Evolutionary conservation across 2,797 vertebrate genomes (phyloP).

Genomic region (Hephaestus fuliginosus): DNA sequence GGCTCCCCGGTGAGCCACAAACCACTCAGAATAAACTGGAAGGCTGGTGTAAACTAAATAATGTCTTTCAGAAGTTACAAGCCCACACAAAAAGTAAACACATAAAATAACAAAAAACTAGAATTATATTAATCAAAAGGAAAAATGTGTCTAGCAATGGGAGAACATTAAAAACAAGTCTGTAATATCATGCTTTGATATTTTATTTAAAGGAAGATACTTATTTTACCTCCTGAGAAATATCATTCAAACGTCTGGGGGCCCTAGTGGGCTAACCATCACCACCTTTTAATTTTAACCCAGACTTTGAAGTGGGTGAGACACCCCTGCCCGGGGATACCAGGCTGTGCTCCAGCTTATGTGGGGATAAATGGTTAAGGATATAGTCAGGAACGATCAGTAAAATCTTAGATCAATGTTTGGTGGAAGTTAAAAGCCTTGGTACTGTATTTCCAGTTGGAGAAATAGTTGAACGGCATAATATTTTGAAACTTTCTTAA

Average conservation of each 20-base stretch:
- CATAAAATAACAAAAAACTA: slow-evolving; percentile 17
- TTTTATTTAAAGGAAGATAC: slow-evolving; percentile 34
- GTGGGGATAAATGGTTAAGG: slow-evolving; percentile 62
- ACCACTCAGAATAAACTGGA: slow-evolving; percentile 31
- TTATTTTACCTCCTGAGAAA: slow-evolving; percentile 44
- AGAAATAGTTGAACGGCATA: slow-evolving; percentile 17
- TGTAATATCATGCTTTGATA: slow-evolving; percentile 23
- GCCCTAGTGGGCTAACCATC: slow-evolving; percentile 30
- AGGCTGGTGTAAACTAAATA: slow-evolving; percentile 15
- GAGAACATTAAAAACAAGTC: slow-evolving; percentile 11
- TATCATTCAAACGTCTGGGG: slow-evolving; percentile 41
- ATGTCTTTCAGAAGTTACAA: slow-evolving; percentile 32
- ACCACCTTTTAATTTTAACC: slow-evolving; percentile 51
- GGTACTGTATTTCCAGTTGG: slow-evolving; percentile 23
- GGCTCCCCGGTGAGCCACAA: slow-evolving; percentile 42
- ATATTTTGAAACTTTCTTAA: slow-evolving; percentile 2
- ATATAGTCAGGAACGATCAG: slow-evolving; percentile 61
- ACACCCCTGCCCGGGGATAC: slow-evolving; percentile 49
- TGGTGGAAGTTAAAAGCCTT: slow-evolving; percentile 35
- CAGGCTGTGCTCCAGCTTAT: slow-evolving; percentile 40
- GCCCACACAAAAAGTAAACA: slow-evolving; percentile 32
- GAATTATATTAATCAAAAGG: slow-evolving; percentile 29
- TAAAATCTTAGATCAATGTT: slow-evolving; percentile 51
- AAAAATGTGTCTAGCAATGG: slow-evolving; percentile 24
- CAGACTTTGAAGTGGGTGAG: slow-evolving; percentile 58